Conservation (phyloP, 2,113 vertebrate species). For the Sturnus vulgaris region DNA sequence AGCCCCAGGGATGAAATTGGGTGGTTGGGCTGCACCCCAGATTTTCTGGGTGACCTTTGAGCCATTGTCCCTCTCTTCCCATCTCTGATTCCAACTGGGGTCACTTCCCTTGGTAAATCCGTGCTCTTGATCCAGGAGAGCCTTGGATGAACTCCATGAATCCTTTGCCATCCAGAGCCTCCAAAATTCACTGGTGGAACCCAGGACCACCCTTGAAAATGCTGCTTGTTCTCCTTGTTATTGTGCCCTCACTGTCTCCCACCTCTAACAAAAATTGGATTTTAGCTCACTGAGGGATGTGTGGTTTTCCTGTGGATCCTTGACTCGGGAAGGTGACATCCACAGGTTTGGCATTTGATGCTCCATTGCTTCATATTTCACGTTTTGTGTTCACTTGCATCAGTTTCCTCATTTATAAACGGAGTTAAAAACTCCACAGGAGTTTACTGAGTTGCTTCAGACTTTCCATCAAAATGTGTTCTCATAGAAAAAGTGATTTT, state of each 20-base stretch:
- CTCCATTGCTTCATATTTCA: background rate
- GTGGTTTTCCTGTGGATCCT: background rate
- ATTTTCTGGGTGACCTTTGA: background rate
- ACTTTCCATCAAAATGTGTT: background rate
- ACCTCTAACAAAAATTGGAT: background rate
- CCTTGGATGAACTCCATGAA: accelerated
- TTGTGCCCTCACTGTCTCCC: background rate
- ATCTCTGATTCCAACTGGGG: background rate
- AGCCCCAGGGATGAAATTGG: background rate
- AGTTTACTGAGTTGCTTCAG: background rate
- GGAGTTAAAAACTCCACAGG: background rate
- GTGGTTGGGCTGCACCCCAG: accelerated
- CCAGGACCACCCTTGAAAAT: accelerated
- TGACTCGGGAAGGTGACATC: background rate
- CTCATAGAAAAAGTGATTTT: background rate
- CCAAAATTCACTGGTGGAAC: accelerated
- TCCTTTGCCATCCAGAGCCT: background rate
- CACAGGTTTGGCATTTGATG: background rate
- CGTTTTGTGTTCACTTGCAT: background rate
- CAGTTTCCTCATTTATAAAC: background rate
- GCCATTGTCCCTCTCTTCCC: background rate
- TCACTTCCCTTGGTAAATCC: background rate
- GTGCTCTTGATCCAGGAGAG: background rate
- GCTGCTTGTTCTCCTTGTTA: accelerated
- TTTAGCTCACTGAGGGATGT: background rate